Evolutionary conservation across 2,888 invertebrate genomes (phyloP), one percentile per base, ranked within the genome.

Genomic region (Smittia aterrima): DNA sequence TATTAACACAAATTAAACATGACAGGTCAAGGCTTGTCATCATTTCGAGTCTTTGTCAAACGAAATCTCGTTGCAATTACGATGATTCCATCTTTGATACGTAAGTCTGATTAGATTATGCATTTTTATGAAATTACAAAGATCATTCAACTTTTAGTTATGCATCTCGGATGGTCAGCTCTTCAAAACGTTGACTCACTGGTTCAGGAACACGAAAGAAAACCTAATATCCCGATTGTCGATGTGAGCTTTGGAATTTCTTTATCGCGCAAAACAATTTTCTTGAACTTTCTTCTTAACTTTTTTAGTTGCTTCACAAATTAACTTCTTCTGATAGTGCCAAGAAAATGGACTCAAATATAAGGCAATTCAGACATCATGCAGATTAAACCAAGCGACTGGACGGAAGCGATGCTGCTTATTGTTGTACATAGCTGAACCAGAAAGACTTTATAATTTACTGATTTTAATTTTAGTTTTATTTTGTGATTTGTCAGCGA

Each of bases 361-460:
- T 66, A 1, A 66, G 66, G 7, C 66, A 66, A n/a, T 66, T 66
- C 27, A 66, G 66, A 25, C 66, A 66, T 27, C 66, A 66, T 2
- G 16, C 58, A 6, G 58, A 58, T 22, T 58, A 22, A 58, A 58
- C 9, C 32, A 32, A 32, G 9, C 32, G 3, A 9, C 9, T 32
- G 32, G 32, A 32, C 4, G 9, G 32, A 32, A 32, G 9, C 4
- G n/a, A n/a, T n/a, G n/a, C n/a, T n/a, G 32, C 32, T 6, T 9
- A 32, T n/a, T 47, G 53, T 18, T 47, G 53, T 47, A 47, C 18
- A n/a, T 38, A n/a, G 53, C 53, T 32, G 32, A 32, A 9, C 32
- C 3, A 32, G 32, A n/a, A n/a, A 9, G 32, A 32, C 32, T 32
- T 32, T 32, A 32, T 32, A 32, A 32, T 32, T 32, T 6, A 32